phyloP scores from a whole-genome alignment of 2,888 invertebrate species.

The Cancer borealis region DNA sequence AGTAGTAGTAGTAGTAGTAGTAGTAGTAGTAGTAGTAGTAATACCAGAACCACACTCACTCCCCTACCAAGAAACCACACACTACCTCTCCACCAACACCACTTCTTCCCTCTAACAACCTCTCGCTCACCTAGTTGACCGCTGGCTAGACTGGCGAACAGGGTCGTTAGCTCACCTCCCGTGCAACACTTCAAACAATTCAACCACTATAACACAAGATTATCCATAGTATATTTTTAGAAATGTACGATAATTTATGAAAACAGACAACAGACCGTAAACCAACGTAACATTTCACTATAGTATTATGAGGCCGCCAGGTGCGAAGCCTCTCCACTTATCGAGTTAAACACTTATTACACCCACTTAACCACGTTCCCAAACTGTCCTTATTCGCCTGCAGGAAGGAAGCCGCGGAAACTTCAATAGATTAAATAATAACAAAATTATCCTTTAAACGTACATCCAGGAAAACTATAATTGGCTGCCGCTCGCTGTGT shows the following conservation, averaged over 20 bases:
- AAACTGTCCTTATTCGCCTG: background rate
- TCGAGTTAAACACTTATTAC: background rate
- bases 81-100: no score
- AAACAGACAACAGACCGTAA: background rate
- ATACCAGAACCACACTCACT: background rate
- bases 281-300: background rate
- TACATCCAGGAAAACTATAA: background rate
- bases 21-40: background rate
- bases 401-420: background rate
- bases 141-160: no score
- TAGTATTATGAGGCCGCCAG: background rate
- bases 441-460: background rate
- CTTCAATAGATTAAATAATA: background rate
- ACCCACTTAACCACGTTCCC: background rate
- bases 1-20: background rate
- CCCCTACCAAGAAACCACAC: no score
- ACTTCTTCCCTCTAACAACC: no score
- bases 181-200: no score
- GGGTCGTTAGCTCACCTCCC: no score
- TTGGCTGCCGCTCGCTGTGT: background rate
- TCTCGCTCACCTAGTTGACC: no score
- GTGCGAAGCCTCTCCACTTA: background rate
- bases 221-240: no score
- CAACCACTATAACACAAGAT: no score
- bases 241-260: no score